A percentile compares a stretch with the other conserved stretches of the same genome.
Conservation (phyloP, 2,113 vertebrate species). For the Verasper variegatus region DNA sequence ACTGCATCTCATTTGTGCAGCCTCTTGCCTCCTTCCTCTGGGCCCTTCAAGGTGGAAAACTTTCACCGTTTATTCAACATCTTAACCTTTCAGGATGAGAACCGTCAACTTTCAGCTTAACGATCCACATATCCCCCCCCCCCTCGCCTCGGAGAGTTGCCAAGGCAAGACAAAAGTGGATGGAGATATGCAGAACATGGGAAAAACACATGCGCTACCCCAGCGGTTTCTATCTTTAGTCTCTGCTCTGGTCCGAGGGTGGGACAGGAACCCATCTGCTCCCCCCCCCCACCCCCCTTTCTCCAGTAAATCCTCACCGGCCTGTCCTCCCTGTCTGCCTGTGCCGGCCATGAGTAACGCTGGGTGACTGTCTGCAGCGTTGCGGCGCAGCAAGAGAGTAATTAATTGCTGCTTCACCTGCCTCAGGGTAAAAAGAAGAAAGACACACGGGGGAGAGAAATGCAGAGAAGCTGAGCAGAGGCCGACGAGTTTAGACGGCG, state of each 20-base stretch:
- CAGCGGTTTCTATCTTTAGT: slow-evolving; percentile 49
- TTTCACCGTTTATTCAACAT: slow-evolving; percentile 24
- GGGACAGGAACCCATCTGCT: slow-evolving; percentile 41
- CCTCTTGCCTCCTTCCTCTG: slow-evolving; percentile 10
- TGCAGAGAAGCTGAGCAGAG: background rate
- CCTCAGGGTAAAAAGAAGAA: slow-evolving; percentile 31
- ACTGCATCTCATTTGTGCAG: slow-evolving; percentile 18
- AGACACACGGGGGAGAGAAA: slow-evolving; percentile 9
- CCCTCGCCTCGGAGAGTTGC: background rate
- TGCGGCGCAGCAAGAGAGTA: slow-evolving; percentile 30
- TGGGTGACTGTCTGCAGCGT: slow-evolving; percentile 18
- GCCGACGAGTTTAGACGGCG: background rate
- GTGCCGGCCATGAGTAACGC: slow-evolving; percentile 24
- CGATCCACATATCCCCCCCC: slow-evolving; percentile 25
- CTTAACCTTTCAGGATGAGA: slow-evolving; percentile 31
- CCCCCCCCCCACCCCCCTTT: slow-evolving; percentile 29
- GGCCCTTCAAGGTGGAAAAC: slow-evolving; percentile 17
- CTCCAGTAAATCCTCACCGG: slow-evolving; percentile 31
- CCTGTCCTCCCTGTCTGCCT: slow-evolving; percentile 43
- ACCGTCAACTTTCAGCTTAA: slow-evolving; percentile 21
- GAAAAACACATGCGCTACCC: slow-evolving; percentile 1
- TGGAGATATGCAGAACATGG: slow-evolving; percentile 24
- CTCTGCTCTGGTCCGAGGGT: slow-evolving; percentile 38
- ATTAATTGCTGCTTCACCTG: slow-evolving; percentile 53
- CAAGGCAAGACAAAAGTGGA: slow-evolving; percentile 27